Conservation (phyloP, 2,113 vertebrate genomes). For the Scophthalmus maximus region DNA sequence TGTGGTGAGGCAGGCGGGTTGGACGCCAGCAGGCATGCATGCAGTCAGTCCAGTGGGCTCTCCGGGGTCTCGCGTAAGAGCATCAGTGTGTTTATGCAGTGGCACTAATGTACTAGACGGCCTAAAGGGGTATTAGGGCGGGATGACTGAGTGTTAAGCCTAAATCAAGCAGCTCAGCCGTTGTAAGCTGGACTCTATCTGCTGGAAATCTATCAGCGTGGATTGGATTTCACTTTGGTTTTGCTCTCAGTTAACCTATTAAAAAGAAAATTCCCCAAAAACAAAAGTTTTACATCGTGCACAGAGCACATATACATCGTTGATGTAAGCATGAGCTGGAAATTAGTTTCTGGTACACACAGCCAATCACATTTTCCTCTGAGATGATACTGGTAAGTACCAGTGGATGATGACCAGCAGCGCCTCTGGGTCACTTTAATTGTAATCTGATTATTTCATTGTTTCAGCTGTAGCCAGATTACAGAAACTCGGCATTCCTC, state of each 20-base stretch:
- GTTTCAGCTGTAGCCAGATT: too few species aligned
- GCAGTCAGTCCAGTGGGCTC: constrained; percentile 24
- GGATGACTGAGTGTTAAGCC: constrained; percentile 68
- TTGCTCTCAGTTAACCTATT: constrained; percentile 36
- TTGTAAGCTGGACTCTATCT: constrained; percentile 68
- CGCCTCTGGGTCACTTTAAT: too few species aligned
- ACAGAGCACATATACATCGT: not conserved
- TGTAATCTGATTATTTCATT: too few species aligned
- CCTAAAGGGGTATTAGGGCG: constrained; percentile 71
- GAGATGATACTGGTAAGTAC: too few species aligned
- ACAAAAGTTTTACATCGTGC: too few species aligned
- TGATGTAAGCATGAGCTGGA: not conserved
- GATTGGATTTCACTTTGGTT: constrained; percentile 24
- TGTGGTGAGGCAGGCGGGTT: not conserved
- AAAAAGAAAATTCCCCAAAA: too few species aligned
- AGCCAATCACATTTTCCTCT: too few species aligned
- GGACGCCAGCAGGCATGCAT: not conserved
- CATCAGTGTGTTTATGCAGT: constrained; percentile 73
- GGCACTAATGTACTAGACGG: constrained; percentile 67
- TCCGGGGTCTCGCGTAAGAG: constrained; percentile 51
- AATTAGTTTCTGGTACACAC: not conserved
- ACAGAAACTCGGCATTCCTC: too few species aligned
- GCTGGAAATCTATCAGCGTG: constrained; percentile 44
- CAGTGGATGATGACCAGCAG: too few species aligned
- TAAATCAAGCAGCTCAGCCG: constrained; percentile 71